Evolutionary conservation across 2,113 vertebrate genomes (phyloP).

Genomic region (Nerophis lumbriciformis): DNA sequence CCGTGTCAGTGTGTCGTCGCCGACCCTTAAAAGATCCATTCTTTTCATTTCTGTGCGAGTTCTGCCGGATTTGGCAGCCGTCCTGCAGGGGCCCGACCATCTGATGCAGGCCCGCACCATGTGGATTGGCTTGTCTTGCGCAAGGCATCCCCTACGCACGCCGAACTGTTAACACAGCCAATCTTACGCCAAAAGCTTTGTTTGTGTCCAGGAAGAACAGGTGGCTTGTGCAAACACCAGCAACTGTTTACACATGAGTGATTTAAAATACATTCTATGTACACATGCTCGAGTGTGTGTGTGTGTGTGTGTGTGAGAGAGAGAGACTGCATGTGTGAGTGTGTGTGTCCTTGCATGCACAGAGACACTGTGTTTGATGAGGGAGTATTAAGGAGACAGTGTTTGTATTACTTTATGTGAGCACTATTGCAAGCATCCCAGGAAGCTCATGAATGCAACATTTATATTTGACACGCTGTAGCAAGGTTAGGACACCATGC

Average conservation of each 20-base stretch:
- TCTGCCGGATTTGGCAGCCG: constrained; percentile 52
- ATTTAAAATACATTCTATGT: constrained; percentile 64
- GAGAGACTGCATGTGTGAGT: constrained; percentile 14
- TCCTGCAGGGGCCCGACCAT: constrained; percentile 63
- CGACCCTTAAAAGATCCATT: constrained; percentile 35
- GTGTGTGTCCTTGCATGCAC: constrained; percentile 23
- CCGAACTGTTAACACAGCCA: constrained; percentile 57
- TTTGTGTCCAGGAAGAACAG: constrained; percentile 71
- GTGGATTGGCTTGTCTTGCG: constrained; percentile 61
- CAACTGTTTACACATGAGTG: constrained; percentile 71
- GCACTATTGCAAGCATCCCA: constrained; percentile 40
- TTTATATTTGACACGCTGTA: constrained; percentile 12
- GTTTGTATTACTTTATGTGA: constrained; percentile 34
- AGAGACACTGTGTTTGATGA: constrained; percentile 23
- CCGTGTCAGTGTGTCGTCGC: constrained; percentile 33
- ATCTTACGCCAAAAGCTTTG: constrained; percentile 60
- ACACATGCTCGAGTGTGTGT: constrained; percentile 24
- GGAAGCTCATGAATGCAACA: constrained; percentile 30
- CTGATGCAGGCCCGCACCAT: constrained; percentile 63
- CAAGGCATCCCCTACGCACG: constrained; percentile 56
- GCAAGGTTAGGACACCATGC: constrained; percentile 4
- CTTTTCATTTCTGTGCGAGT: constrained; percentile 47
- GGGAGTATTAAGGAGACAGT: constrained; percentile 21
- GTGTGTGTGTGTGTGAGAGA: constrained; percentile 2
- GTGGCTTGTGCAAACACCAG: constrained; percentile 70